Base-by-base conservation (phyloP, 2,888 invertebrate genomes). In the Acleris holmiana region DNA sequence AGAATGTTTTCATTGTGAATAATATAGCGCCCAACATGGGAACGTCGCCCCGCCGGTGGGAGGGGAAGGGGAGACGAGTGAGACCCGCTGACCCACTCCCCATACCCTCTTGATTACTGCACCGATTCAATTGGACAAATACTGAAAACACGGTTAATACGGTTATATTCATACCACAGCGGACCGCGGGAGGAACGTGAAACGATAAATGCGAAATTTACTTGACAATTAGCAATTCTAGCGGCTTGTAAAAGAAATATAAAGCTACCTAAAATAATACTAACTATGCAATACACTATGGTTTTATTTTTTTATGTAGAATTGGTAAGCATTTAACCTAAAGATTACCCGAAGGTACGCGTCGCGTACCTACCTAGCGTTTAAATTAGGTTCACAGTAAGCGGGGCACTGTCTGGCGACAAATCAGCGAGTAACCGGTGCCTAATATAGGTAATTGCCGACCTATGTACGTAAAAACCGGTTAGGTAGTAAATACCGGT, bases 1-100 rank as follows among this genome's bases (percentile, higher is more conserved):
- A 79, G 74, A 78, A 80, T 83, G 82, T 83, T 82, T 83, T 80
- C 78, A 76, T 75, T 66, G 79, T 86, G 83, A 84, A 88, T 84
- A 84, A 82, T 83, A 76, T 80, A 82, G 76, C 73, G 76, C 73
- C n/a, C 17, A 17, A n/a, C n/a, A 83, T 79, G 81, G 81, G 80
- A 82, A 76, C 72, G 66, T 68, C 54, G 40, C 40, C 56, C 48
- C 44, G 56, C 40, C 51, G 17, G 50, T 25, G 35, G 51, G 19
- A 67, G 67, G 63, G 70, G 67, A 67, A 64, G 69, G 68, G 75
- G 71, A 73, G 69, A 75, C 76, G 73, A 75, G 76, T 74, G 76
- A 66, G 88, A 79, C 90, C 89, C 82, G 80, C 69, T 90, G 88
- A 89, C 91, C 91, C 83, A 91, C 81, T 90, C 78, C 74, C 40